phyloP scores from a whole-genome alignment of 2,797 vertebrate genomes.

The Channa striata region DNA sequence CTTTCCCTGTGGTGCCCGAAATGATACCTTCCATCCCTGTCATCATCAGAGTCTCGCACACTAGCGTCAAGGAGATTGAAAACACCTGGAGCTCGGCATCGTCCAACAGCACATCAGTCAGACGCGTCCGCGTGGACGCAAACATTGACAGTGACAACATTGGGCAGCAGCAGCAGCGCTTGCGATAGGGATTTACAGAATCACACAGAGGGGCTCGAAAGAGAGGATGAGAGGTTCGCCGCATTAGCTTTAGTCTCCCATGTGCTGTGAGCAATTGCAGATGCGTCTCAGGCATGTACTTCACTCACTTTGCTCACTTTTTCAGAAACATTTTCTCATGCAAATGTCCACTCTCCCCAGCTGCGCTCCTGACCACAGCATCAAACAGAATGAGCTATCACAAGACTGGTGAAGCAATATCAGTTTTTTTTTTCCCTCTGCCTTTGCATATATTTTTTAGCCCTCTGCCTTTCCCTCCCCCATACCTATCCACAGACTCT shows the following conservation, averaged over 20 bases:
- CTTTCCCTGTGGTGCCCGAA: constrained; percentile 65
- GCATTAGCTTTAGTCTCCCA: constrained; percentile 54
- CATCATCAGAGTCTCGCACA: constrained; percentile 60
- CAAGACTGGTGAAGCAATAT: constrained; percentile 66
- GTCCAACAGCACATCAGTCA: constrained; percentile 49
- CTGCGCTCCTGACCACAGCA: constrained; percentile 75
- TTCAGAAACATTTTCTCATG: constrained; percentile 49
- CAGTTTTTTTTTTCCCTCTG: constrained; percentile 64
- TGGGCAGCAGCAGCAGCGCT: constrained; percentile 47
- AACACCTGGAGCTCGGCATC: constrained; percentile 72
- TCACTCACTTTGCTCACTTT: constrained; percentile 53
- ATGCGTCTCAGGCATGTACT: constrained; percentile 55
- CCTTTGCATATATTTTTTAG: constrained; percentile 67
- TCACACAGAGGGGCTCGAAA: constrained; percentile 22
- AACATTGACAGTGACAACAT: constrained; percentile 63
- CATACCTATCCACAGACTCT: constrained; percentile 63
- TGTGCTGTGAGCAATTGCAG: constrained; percentile 57
- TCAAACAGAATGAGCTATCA: constrained; percentile 84
- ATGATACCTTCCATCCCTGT: constrained; percentile 71
- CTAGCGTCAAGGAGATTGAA: constrained; percentile 60
- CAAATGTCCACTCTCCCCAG: constrained; percentile 59
- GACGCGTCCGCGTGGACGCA: constrained; percentile 54
- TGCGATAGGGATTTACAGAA: constrained; percentile 55
- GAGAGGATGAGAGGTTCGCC: constrained; percentile 34
- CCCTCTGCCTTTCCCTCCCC: constrained; percentile 46